These are phyloP conservation scores for Rhingia campestris DNA, from an alignment of 2,888 invertebrate species.

Conservation along the genomic window DNA sequence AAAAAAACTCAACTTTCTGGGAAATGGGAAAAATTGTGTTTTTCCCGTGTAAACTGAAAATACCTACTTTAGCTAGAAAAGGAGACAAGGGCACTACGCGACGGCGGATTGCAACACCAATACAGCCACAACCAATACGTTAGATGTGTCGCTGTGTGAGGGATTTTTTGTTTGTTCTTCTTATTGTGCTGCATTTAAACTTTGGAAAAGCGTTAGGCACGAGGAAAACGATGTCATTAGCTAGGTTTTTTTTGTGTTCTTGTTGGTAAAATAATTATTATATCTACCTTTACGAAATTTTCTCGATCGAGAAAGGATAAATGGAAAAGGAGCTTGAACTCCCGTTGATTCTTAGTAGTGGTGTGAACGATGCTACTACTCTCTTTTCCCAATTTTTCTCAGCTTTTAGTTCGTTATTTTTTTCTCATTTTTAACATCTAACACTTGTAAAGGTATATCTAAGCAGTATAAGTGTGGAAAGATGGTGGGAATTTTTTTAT, in stretches of 20 bases:
- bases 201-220: slow-evolving; percentile 59
- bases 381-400: slow-evolving; percentile 43
- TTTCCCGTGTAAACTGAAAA: slow-evolving; percentile 50
- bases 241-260: slow-evolving; percentile 26
- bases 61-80: slow-evolving; percentile 56
- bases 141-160: slow-evolving; percentile 32
- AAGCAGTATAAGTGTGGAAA: slow-evolving; percentile 29
- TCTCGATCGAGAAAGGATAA: slow-evolving; percentile 15
- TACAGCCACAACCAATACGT: slow-evolving; percentile 49
- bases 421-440: slow-evolving; percentile 23
- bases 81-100: slow-evolving; percentile 57
- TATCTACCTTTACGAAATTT: too few species aligned
- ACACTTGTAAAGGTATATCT: slow-evolving; percentile 33
- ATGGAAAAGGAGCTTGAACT: slow-evolving; percentile 33
- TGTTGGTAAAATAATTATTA: neutral
- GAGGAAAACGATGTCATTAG: slow-evolving; percentile 58
- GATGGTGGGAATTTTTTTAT: slow-evolving; percentile 17
- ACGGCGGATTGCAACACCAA: slow-evolving; percentile 35
- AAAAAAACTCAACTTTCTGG: slow-evolving; percentile 27
- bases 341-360: slow-evolving; percentile 21
- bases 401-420: neutral
- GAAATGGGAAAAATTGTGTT: slow-evolving; percentile 53
- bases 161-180: slow-evolving; percentile 19
- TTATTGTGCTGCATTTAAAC: slow-evolving; percentile 55
- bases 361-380: slow-evolving; percentile 7